Evolutionary conservation across 2,888 invertebrate species (phyloP).

Genomic region (Agriopis marginaria): DNA sequence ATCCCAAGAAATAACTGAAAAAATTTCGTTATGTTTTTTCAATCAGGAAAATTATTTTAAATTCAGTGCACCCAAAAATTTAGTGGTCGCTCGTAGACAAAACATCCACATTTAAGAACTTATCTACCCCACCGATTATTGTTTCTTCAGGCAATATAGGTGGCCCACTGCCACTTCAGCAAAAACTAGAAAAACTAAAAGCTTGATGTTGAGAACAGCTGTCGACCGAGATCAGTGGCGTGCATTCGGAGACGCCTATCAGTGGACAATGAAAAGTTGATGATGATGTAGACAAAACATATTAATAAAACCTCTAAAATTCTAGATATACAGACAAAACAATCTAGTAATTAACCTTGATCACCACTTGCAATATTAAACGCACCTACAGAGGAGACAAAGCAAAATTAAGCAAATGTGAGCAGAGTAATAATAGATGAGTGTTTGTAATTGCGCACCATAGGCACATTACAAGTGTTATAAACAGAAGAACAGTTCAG

Average conservation of each 20-base stretch:
- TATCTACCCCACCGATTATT: too few species aligned
- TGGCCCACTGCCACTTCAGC: too few species aligned
- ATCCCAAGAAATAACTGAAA: not conserved
- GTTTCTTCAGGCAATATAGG: too few species aligned
- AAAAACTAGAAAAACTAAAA: too few species aligned
- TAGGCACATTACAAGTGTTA: conserved; percentile 1
- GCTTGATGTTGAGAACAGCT: too few species aligned
- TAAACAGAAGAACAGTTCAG: not conserved
- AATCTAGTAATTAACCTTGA: conserved; percentile 30
- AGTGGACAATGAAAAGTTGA: not conserved
- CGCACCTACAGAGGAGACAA: conserved; percentile 26
- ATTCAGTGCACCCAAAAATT: too few species aligned
- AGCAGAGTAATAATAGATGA: conserved; percentile 63
- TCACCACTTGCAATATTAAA: conserved; percentile 32
- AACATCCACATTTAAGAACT: too few species aligned
- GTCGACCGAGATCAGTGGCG: too few species aligned
- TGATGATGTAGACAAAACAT: not conserved
- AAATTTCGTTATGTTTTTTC: not conserved
- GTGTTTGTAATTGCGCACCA: conserved; percentile 59
- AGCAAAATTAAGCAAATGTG: conserved; percentile 56
- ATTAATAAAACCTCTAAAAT: not conserved
- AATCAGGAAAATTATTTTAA: not conserved
- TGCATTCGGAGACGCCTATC: too few species aligned
- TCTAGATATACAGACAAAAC: conserved; percentile 14
- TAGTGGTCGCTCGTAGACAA: too few species aligned